phyloP scores from a whole-genome alignment of 2,113 vertebrate species.

The Paracanthobrama guichenoti region DNA sequence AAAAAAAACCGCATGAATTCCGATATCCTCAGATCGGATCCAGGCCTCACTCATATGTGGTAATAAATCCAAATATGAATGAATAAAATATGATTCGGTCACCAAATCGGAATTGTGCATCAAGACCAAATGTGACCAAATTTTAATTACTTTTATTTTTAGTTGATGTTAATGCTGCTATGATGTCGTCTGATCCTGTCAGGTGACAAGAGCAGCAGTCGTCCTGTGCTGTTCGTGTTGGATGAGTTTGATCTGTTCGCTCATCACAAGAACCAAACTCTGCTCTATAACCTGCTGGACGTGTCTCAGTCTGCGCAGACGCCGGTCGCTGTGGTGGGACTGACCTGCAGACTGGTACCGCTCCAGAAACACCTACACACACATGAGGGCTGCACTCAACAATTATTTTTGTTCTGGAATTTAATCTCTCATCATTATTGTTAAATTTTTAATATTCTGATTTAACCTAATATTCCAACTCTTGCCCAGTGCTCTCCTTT shows the following conservation, averaged over 20 bases:
- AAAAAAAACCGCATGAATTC: too few relatives aligned
- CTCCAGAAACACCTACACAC: neutral
- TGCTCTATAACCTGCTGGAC: slow-evolving; percentile 97
- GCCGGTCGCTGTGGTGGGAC: slow-evolving; percentile 88
- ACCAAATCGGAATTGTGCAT: too few relatives aligned
- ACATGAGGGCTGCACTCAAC: neutral
- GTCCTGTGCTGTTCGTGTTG: slow-evolving; percentile 88
- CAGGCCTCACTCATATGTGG: too few relatives aligned
- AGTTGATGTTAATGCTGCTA: too few relatives aligned
- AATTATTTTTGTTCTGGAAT: too few relatives aligned
- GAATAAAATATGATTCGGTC: too few relatives aligned
- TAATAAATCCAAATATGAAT: too few relatives aligned
- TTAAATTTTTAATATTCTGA: neutral
- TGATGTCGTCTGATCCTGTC: neutral
- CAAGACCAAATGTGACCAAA: too few relatives aligned
- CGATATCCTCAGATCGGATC: too few relatives aligned
- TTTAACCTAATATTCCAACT: neutral
- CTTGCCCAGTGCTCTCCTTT: neutral
- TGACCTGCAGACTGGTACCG: slow-evolving; percentile 91
- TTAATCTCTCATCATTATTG: neutral
- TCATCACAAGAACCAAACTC: slow-evolving; percentile 95
- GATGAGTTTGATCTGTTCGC: slow-evolving; percentile 98
- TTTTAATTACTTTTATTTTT: too few relatives aligned
- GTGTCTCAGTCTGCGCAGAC: slow-evolving; percentile 94
- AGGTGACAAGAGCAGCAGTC: slow-evolving; percentile 87